Evolutionary conservation across 35 echinoderm and acorn worm genomes (phyloP), one percentile per base, ranked within the genome.

Genomic region (Apostichopus californicus): DNA sequence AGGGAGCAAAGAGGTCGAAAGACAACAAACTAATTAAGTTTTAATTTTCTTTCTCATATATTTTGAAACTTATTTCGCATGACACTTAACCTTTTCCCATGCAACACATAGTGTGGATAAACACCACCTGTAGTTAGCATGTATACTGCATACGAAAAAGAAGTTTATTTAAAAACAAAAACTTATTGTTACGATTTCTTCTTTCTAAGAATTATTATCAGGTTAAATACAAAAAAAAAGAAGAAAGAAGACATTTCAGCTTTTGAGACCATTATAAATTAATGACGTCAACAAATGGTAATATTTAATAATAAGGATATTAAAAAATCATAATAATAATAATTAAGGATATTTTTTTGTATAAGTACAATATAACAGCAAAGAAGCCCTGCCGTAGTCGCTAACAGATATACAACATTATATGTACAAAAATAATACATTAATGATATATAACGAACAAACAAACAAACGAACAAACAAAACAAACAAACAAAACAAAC

Each of bases 381-480:
- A 83, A 83, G 80, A 83, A 24, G 52, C 80, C 80, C 80, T 83
- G 80, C 80, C 80, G 80, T 83, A 83, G 80, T 83, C 80, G n/a
- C 46, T 83, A 83, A 83, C 80, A 83, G 80, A 83, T 83, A 83
- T 83, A 83, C 80, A 83, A 83, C 80, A 83, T 83, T 55, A 56
- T 83, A 83, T 83, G 46, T 83, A 83, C 80, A 83, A 83, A 83
- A 83, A 46, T 83, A 34, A 83, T 83, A 55, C 34, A 55, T 14
- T 56, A 83, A 55, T 55, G 55, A 56, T 12, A 18, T 55, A 83
- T 55, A 83, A 54, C 34, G 46, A 83, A 83, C 55, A 15, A 83
- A 28, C 28, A 1, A 81, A 83, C 79, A 15, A 5, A 82, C 46
- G 3, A 46, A 46, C 34, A 3, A 20, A 83, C 25, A 55, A 5